Base-by-base conservation (phyloP, 2,797 vertebrate genomes). In the Spondyliosoma cantharus region DNA sequence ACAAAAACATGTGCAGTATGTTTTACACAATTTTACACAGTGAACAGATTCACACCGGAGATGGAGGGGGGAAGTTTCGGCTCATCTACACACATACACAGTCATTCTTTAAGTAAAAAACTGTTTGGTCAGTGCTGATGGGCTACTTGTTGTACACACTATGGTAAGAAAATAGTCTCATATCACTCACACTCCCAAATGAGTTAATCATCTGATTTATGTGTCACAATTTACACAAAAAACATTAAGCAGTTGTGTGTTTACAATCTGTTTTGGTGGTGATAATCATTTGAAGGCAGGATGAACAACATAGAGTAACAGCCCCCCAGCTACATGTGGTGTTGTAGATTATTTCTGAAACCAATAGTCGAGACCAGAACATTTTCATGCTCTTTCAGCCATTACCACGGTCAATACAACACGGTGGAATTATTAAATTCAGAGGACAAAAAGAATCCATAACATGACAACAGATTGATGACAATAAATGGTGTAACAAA, bases 191-290 rank as follows among this genome's bases (percentile, higher is more conserved):
- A 48, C 54, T 78, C 70, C 63, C 59, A 52, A 13, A 49, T 81
- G 37, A 73, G 48, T 79, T 75, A 69, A 76, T 42, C 29, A 50
- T 78, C 66, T 50, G 52, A 72, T 64, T 81, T 81, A 77, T 74
- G 68, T 43, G 25, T 68, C 17, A 71, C 27, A 79, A 69, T 68
- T 62, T 29, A 74, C 37, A 76, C 43, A 67, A 25, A 25, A 78
- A 22, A 71, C 17, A 76, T 53, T 50, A 32, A 22, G 37, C 19
- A n/a, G 24, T 19, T 52, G 58, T 80, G 63, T 76, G 63, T 82
- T 85, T 76, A 70, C 48, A 75, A 16, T 73, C 68, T 80, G 50
- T 72, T 86, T 70, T 82, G 56, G 72, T 49, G 59, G 62, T 72
- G 53, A 76, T 57, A 65, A 74, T 79, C 52, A 79, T 83, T 76